A percentile compares a stretch with the other conserved stretches of the same genome.
These are phyloP conservation scores for Agrenia bidenticulata DNA, from an alignment of 2,888 invertebrate species.

Conservation along the genomic window DNA sequence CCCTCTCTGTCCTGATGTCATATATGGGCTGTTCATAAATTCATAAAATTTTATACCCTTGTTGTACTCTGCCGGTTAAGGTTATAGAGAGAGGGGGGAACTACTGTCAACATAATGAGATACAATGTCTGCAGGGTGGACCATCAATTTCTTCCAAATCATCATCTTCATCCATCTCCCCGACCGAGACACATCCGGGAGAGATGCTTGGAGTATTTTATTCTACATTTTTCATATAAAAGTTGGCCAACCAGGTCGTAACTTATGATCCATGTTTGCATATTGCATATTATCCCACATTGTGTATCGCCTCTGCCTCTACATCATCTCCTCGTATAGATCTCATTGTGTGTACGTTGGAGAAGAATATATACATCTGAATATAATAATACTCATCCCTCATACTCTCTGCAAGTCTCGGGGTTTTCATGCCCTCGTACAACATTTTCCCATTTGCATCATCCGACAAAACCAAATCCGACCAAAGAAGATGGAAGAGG, in stretches of 20 bases:
- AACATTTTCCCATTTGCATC: not conserved
- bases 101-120: constrained; percentile 46
- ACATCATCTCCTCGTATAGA: not conserved
- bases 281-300: constrained; percentile 3
- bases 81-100: too few relatives aligned
- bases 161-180: constrained; percentile 45
- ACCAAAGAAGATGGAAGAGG: not conserved
- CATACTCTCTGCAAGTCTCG: not conserved
- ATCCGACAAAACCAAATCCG: constrained; percentile 5
- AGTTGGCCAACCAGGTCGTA: constrained; percentile 20
- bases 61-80: too few relatives aligned
- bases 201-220: constrained; percentile 1
- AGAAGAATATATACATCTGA: too few relatives aligned
- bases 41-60: constrained; percentile 21
- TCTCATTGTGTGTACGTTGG: not conserved
- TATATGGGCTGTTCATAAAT: constrained; percentile 21
- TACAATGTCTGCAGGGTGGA: constrained; percentile 47
- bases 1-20: not conserved
- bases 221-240: constrained; percentile 21
- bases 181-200: constrained; percentile 12
- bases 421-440: not conserved
- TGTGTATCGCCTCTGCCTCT: not conserved
- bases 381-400: not conserved
- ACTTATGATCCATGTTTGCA: constrained; percentile 16
- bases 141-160: constrained; percentile 52